Base-by-base conservation (phyloP, 2,888 invertebrate species). In the Philopedon plagiatum region DNA sequence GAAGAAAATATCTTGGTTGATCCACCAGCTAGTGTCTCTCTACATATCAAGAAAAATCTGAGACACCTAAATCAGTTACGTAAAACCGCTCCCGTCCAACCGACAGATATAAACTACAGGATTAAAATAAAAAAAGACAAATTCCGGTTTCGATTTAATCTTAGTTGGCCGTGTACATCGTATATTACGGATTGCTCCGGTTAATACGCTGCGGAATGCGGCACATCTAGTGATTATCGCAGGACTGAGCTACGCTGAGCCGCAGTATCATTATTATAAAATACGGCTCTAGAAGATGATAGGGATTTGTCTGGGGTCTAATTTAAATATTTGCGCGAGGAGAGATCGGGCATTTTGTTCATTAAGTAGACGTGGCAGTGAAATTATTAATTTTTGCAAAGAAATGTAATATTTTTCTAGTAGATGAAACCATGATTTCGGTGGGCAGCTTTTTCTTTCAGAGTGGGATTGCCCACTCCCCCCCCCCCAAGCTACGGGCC, bases 181-280 rank as follows among this genome's bases (percentile, higher is more conserved):
- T 75, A 75, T 76, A 79, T 80, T 80, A 80, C 77, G 80, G 80
- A 81, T 81, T 80, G 81, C 81, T 80, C 81, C 78, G 81, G 78
- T 81, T 81, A 81, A 81, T 80, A 81, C 81, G 78, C 77, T 54
- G 66, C 71, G 80, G 81, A 81, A 81, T 81, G 81, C 79, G 75
- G 71, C 37, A 69, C 26, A 69, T 70, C 71, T 57, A 63, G 73
- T 62, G 73, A 75, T 80, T 78, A 76, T 76, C 76, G 76, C 65
- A 15, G 51, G 18, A 54, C 51, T 54, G 51, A 54, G 51, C 51
- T 54, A 18, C 51, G 29, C 3, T 9, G 29, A 11, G 23, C 44
- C 44, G 44, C 44, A 44, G 21, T 19, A 9, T 44, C 19, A 46
- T 46, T 46, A 46, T 46, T 46, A 46, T 46, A 46, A 46, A 46